Conservation (phyloP, 2,113 vertebrate species). For the Cettia cetti region DNA sequence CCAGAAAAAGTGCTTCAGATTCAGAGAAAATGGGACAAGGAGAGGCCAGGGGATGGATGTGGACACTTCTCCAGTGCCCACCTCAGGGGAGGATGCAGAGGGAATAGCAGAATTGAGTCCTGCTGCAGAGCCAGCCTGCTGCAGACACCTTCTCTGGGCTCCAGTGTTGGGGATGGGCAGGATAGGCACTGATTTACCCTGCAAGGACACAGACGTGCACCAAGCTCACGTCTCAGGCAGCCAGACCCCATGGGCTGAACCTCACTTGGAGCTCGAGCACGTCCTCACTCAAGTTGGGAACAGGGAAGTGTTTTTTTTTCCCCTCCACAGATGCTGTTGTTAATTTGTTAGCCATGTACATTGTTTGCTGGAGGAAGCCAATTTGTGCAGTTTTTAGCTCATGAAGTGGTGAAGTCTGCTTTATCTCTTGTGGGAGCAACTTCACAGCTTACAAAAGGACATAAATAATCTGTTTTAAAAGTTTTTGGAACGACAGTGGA, state of each 20-base stretch:
- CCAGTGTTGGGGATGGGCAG: rapidly evolving
- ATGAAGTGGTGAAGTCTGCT: background rate
- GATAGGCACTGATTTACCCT: background rate
- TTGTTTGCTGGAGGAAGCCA: background rate
- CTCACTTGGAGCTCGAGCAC: background rate
- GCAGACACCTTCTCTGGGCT: background rate
- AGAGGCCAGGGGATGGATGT: background rate
- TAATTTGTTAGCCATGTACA: background rate
- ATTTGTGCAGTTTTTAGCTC: background rate
- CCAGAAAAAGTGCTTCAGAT: background rate
- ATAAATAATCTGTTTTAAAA: slow-evolving; percentile 20
- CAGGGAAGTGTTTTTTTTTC: background rate
- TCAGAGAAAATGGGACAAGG: background rate
- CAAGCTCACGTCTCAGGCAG: rapidly evolving
- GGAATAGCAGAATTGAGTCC: background rate
- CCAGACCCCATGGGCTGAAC: background rate
- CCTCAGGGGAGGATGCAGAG: background rate
- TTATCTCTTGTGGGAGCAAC: background rate
- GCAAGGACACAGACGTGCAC: rapidly evolving
- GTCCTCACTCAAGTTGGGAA: background rate
- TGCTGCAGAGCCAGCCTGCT: background rate
- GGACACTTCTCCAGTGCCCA: background rate
- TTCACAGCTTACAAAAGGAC: background rate
- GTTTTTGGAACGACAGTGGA: background rate
- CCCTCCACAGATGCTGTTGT: background rate